A percentile compares a stretch with the other conserved stretches of the same genome.
Conservation (phyloP, 2,797 vertebrate species). For the Protonibea diacanthus region DNA sequence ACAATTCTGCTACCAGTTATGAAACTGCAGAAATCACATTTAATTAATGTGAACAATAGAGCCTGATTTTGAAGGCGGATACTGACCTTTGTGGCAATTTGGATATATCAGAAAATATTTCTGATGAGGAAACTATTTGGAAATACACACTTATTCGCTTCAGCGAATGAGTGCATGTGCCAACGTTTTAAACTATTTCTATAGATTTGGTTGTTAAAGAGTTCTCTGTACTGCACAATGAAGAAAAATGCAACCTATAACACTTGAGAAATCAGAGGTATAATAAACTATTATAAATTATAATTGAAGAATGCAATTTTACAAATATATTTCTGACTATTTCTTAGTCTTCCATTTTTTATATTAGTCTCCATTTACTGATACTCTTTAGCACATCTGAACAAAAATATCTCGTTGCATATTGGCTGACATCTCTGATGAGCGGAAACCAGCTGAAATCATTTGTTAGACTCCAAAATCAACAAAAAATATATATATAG, state of each 20-base stretch:
- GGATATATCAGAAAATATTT: not conserved
- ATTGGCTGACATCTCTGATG: not conserved
- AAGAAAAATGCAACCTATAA: conserved; percentile 9
- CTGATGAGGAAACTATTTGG: not conserved
- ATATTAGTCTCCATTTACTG: not conserved
- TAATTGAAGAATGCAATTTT: not conserved
- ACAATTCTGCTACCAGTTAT: conserved; percentile 49
- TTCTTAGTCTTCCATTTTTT: not conserved
- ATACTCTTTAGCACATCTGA: not conserved
- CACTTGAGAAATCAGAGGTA: not conserved
- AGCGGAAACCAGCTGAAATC: not conserved
- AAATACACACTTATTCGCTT: not conserved
- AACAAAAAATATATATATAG: not conserved
- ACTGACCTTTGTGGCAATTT: not conserved
- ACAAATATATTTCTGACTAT: too few relatives aligned
- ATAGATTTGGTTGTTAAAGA: not conserved
- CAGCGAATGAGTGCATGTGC: not conserved
- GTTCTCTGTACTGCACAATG: not conserved
- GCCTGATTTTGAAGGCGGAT: not conserved
- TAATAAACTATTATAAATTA: not conserved
- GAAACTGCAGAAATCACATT: conserved; percentile 18
- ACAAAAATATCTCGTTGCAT: not conserved
- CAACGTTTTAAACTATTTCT: not conserved
- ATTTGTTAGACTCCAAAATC: conserved; percentile 1
- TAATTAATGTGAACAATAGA: not conserved